Base-by-base conservation (phyloP, 2,888 invertebrate genomes). In the Mythimna lalbum region DNA sequence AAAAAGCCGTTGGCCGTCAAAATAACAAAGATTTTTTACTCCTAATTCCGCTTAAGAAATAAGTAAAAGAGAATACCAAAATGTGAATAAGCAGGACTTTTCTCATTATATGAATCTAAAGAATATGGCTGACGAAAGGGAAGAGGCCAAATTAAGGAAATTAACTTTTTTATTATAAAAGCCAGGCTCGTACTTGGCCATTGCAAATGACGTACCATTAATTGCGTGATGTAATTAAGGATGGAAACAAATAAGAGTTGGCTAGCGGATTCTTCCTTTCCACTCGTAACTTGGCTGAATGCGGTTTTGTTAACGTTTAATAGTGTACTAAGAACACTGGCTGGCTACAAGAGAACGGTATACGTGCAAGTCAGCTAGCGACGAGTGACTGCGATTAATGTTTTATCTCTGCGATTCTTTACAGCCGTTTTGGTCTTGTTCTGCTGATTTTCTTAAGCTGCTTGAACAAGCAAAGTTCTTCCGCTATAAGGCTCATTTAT, bases 201-300 rank as follows among this genome's bases (percentile, higher is more conserved):
- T 91, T 94, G 93, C 92, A 92, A 94, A 94, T 91, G 94, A 93
- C 93, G 91, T 90, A 73, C 88, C 92, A 94, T 95, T 94, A 93
- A 93, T 93, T 93, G 91, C 90, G 88, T 87, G 87, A 89, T 89
- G 91, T 93, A 93, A 93, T 93, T 92, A 93, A 89, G 90, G 82
- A 64, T 85, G 80, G 71, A 85, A 89, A 88, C 88, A 91, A 90
- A 89, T 86, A 89, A 84, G 81, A 87, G 81, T 84, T 76, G 83
- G 80, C 80, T 83, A 72, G 69, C 66, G 47, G 75, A 67, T 76
- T 78, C 73, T 71, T 77, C 70, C 63, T 80, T 76, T 78, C 72
- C 71, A 77, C 59, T 62, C 63, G 68, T 66, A 72, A 74, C 76
- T 75, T 47, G 78, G 60, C 69, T 81, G 66, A 69, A 69, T 78